Evolutionary conservation across 2,888 invertebrate species (phyloP).

Genomic region (Mesorhabditis belari): DNA sequence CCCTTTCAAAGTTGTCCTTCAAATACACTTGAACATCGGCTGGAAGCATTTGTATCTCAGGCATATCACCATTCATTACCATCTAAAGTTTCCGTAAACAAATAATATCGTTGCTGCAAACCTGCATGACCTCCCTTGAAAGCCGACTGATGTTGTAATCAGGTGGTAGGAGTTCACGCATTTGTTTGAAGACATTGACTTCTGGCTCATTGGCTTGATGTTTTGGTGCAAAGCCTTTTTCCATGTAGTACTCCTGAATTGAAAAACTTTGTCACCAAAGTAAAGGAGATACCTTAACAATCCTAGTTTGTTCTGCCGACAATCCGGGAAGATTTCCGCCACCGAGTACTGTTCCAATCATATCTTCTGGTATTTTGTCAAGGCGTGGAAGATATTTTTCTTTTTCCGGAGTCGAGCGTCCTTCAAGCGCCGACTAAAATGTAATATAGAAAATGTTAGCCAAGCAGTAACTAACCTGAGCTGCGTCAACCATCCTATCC

Average conservation of each 20-base stretch:
- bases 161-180: conserved; percentile 29
- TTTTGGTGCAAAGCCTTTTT: conserved; percentile 20
- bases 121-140: conserved; percentile 13
- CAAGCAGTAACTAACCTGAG: conserved; percentile 8
- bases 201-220: not conserved
- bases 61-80: conserved; percentile 44
- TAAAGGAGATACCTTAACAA: conserved; percentile 22
- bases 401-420: not conserved
- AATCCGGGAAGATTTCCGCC: conserved; percentile 38
- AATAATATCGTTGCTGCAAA: not conserved
- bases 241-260: conserved; percentile 36
- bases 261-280: not conserved
- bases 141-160: conserved; percentile 34
- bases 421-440: not conserved
- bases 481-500: conserved; percentile 40
- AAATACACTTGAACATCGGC: conserved; percentile 45
- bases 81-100: conserved; percentile 27
- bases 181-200: conserved; percentile 4
- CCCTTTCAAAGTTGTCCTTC: conserved; percentile 32
- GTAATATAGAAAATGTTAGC: not conserved
- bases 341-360: conserved; percentile 28
- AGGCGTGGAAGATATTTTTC: conserved; percentile 30
- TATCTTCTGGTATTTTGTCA: conserved; percentile 27
- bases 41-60: conserved; percentile 44
- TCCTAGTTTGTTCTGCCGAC: conserved; percentile 30